Evolutionary conservation across 2,113 vertebrate genomes (phyloP), one percentile per base, ranked within the genome.

Genomic region (Narcine bancroftii): DNA sequence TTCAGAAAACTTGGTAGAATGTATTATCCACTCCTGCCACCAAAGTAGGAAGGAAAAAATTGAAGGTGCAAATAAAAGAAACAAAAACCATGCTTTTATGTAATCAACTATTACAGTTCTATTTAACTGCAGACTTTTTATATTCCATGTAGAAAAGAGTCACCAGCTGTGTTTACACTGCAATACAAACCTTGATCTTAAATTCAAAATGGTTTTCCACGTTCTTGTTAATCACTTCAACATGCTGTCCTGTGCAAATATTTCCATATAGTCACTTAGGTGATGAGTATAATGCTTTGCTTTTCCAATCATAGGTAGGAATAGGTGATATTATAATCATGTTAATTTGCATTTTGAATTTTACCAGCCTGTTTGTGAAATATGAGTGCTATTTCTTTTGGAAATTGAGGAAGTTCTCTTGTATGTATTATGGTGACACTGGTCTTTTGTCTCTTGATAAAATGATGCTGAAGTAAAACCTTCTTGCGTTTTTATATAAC

Each of bases 1-100:
- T 91, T 69, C 63, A 69, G 65, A 91, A 66, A 91, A 69, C 63
- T 65, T 47, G 87, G 39, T 33, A 29, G 19, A 21, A 69, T 65
- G 9, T 45, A 42, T 69, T 89, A 42, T 69, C 17, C 63, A 66
- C 21, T 42, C 36, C 79, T 56, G 77, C 47, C 85, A 91, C 21
- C 36, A 69, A 63, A 69, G 26, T 65, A 24, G 39, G 1, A 91
- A 69, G 65, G n/a, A 69, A 91, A 3, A 29, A 36, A 33, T 42
- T 69, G 10, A 26, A 91, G n/a, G 15, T 66, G 87, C 63, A 91
- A 69, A 69, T 91, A 91, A 91, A 85, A 45, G 24, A 36, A 91
- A 91, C 42, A 56, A 91, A 69, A 91, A 42, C 2, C 39, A 45
- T 11, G 24, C 39, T 3, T 45, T 89, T 66, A 66, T 69, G n/a